Base-by-base conservation (phyloP, 2,888 invertebrate species). In the Drosophila nr. fundita region DNA sequence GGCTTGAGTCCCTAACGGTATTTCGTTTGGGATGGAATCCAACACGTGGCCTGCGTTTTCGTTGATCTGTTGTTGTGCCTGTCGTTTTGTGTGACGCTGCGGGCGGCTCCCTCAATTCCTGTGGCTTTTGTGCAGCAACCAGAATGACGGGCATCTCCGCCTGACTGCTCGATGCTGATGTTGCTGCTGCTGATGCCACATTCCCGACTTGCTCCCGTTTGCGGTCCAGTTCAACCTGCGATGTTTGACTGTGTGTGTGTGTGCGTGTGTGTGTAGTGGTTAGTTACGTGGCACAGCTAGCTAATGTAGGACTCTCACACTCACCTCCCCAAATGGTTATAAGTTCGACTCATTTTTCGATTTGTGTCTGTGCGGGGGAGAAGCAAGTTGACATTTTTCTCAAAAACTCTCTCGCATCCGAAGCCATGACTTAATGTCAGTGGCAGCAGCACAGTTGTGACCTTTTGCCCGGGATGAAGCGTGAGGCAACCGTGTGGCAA, bases 321-420 rank as follows among this genome's bases (percentile, higher is more conserved):
- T 85, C 68, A 90, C 85, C 85, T 82, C 72, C 81, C 77, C 76
- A 24, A 4, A 8, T 65, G 69, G 34, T 61, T 76, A 73, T 58
- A 58, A 80, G 82, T 73, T 69, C 58, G 66, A 61, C 68, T 88
- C 85, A 88, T 90, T 87, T 87, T 79, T 76, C 63, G 55, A 70
- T 24, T 71, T 49, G 30, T 11, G 24, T 36, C 10, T 36, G 54
- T 29, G 5, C 3, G 29, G 13, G 55, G 40, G 21, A 29, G 60
- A 42, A 59, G 52, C 55, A 55, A 76, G 53, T 66, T 85, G 85
- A 85, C 85, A 85, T 88, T 82, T 88, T 88, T 90, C 81, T 73
- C 85, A 90, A 85, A 85, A 76, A 68, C 79, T 62, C 82, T 80
- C 48, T 55, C 64, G 54, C 48, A 58, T 52, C 49, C 64, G 70